Percentiles rank a stretch among this genome's conserved stretches.
phyloP scores from a whole-genome alignment of 37 sponge, comb jelly and placozoan species.

The Crambe crambe region DNA sequence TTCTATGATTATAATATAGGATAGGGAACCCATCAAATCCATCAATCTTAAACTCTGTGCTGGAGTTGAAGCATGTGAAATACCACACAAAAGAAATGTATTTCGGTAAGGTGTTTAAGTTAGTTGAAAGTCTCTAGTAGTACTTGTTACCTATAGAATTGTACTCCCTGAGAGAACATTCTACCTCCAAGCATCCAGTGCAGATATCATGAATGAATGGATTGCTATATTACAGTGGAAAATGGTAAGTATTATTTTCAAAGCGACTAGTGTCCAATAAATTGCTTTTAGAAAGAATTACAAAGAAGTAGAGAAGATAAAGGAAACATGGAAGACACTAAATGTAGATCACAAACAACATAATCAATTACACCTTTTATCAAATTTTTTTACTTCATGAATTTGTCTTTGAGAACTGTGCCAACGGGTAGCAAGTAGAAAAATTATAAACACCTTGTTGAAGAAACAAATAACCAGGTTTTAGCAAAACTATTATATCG shows the following conservation, averaged over 20 bases:
- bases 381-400: no score
- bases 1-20: conserved; percentile 1
- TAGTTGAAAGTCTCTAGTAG: not conserved
- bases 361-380: no score
- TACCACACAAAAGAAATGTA: not conserved
- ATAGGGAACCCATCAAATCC: conserved; percentile 4
- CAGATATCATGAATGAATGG: conserved; percentile 26
- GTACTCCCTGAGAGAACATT: conserved; percentile 60
- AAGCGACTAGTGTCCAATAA: not conserved
- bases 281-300: not conserved
- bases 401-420: no score
- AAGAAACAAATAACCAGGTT: no score
- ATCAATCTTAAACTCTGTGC: not conserved
- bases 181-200: conserved; percentile 28
- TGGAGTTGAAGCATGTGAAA: conserved; percentile 1
- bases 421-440: no score
- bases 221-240: conserved; percentile 34
- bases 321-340: no score
- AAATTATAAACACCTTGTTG: no score
- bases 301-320: no score
- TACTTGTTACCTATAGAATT: conserved; percentile 13
- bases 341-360: no score
- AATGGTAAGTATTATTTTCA: conserved; percentile 17
- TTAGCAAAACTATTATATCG: no score
- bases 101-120: not conserved